These are phyloP conservation scores for Trochalopteron elliotii DNA, from an alignment of 2,113 vertebrate species.

Conservation along the genomic window DNA sequence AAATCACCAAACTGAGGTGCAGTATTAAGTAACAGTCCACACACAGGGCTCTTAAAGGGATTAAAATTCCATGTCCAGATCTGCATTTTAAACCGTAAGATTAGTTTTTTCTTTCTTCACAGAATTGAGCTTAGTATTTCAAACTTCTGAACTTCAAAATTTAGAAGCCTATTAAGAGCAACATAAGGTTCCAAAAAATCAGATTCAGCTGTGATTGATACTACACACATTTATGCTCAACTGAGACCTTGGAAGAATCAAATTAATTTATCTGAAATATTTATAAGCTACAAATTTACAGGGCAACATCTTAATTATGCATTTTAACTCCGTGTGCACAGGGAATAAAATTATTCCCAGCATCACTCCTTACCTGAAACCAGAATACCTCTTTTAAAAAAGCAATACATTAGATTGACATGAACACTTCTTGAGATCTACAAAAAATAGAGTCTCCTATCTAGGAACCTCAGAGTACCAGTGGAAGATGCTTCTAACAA, in stretches of 20 bases:
- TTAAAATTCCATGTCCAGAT: background rate
- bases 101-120: background rate
- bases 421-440: background rate
- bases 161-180: background rate
- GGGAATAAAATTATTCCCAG: background rate
- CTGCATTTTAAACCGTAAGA: background rate
- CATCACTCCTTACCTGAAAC: background rate
- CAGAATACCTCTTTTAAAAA: background rate
- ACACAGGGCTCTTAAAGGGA: rapidly evolving
- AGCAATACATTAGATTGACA: background rate
- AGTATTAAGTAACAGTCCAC: background rate
- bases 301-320: background rate
- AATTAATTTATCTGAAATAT: background rate
- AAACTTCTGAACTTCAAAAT: background rate
- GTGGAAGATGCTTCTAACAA: background rate
- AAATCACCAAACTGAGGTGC: background rate
- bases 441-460: background rate
- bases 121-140: background rate
- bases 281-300: background rate
- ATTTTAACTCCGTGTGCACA: background rate
- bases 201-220: background rate
- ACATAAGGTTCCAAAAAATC: background rate
- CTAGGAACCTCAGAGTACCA: background rate
- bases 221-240: background rate
- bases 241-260: background rate